phyloP scores from a whole-genome alignment of 2,113 vertebrate genomes.

The Rattus norvegicus region DNA sequence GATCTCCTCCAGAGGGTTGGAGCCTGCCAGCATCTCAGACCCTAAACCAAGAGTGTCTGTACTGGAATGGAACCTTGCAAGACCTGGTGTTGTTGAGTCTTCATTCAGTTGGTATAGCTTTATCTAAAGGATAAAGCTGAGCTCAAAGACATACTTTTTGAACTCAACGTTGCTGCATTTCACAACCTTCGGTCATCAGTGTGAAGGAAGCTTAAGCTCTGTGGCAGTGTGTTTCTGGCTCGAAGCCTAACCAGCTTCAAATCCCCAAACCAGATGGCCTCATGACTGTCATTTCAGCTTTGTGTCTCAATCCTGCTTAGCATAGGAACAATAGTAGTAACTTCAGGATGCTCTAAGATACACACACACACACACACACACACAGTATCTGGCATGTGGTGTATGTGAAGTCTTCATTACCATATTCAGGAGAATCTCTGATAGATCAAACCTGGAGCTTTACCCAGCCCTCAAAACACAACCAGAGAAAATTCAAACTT shows the following conservation, averaged over 20 bases:
- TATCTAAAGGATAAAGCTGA: not conserved
- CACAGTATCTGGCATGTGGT: not conserved
- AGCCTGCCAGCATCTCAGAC: not conserved
- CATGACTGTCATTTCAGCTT: not conserved
- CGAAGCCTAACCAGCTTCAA: not conserved
- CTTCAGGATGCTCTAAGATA: not conserved
- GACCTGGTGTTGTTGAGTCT: not conserved
- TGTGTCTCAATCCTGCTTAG: not conserved
- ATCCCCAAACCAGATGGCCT: not conserved
- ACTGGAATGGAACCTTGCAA: not conserved
- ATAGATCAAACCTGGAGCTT: not conserved
- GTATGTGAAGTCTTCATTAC: not conserved
- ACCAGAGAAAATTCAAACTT: not conserved
- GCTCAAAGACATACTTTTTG: not conserved
- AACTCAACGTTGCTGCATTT: not conserved
- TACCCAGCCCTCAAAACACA: no score
- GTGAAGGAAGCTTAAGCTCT: not conserved
- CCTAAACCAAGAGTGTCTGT: not conserved
- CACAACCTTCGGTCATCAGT: not conserved
- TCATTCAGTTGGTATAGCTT: not conserved
- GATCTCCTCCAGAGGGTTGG: not conserved
- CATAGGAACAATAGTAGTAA: not conserved
- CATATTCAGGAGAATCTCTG: not conserved
- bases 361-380: no score
- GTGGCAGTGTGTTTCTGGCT: accelerated